phyloP scores from a whole-genome alignment of 2,888 invertebrate genomes.

The Heliconius ethilla region DNA sequence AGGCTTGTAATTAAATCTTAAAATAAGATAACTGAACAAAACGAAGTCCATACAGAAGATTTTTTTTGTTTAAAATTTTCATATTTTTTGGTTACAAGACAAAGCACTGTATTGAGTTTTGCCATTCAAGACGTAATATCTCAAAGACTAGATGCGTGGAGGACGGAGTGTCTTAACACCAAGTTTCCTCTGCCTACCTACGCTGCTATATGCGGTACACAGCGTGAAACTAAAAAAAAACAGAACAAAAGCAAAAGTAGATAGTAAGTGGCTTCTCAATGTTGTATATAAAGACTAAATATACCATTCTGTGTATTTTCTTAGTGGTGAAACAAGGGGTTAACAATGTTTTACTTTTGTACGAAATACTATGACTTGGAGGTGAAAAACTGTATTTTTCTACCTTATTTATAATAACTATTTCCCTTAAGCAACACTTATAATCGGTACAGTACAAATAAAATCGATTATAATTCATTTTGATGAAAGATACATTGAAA shows the following conservation, averaged over 20 bases:
- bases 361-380: background rate
- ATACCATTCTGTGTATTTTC: background rate
- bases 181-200: too few relatives aligned
- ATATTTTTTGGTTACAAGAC: too few relatives aligned
- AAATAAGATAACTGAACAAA: too few relatives aligned
- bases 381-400: too few relatives aligned
- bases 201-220: too few relatives aligned
- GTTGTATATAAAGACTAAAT: background rate
- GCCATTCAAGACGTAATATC: too few relatives aligned
- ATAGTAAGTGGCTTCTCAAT: background rate
- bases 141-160: too few relatives aligned
- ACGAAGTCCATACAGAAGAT: too few relatives aligned
- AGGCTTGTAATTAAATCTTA: too few relatives aligned
- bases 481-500: background rate
- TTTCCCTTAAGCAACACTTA: background rate
- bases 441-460: constrained; percentile 12
- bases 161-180: too few relatives aligned
- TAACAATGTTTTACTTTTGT: background rate
- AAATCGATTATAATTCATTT: constrained; percentile 5
- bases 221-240: background rate
- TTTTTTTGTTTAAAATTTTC: too few relatives aligned
- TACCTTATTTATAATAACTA: background rate
- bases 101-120: too few relatives aligned
- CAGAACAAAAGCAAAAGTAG: background rate
- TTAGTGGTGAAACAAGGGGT: background rate